phyloP scores from a whole-genome alignment of 2,888 invertebrate species.

The Drosophila nr. perissopoda region DNA sequence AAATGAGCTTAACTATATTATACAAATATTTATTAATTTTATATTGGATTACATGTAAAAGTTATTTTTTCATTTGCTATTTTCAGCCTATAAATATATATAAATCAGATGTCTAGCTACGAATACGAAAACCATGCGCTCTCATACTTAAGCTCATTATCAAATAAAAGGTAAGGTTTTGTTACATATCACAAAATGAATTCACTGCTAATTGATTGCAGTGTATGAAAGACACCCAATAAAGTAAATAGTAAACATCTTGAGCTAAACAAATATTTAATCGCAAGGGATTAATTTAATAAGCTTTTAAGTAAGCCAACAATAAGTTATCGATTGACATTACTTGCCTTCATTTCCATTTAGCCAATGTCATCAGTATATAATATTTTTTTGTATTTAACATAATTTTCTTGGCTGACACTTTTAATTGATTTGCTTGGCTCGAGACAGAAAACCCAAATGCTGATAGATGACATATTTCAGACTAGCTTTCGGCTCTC shows the following conservation, averaged over 20 bases:
- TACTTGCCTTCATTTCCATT: neutral
- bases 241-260: neutral
- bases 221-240: neutral
- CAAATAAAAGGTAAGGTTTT: neutral
- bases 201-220: neutral
- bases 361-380: neutral
- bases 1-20: neutral
- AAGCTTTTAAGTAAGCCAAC: neutral
- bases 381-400: neutral
- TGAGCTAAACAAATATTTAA: neutral
- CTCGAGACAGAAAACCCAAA: conserved; percentile 13
- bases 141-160: neutral
- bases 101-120: neutral
- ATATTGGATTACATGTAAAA: neutral
- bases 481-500: neutral
- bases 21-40: neutral
- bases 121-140: neutral
- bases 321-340: neutral
- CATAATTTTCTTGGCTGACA: conserved; percentile 6
- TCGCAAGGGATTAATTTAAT: neutral
- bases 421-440: conserved; percentile 29
- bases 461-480: conserved; percentile 26
- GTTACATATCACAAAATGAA: neutral
- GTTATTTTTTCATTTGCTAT: neutral
- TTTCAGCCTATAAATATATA: neutral